These are phyloP conservation scores for Drosophila algonquin DNA, from an alignment of 2,888 invertebrate species.

Conservation along the genomic window DNA sequence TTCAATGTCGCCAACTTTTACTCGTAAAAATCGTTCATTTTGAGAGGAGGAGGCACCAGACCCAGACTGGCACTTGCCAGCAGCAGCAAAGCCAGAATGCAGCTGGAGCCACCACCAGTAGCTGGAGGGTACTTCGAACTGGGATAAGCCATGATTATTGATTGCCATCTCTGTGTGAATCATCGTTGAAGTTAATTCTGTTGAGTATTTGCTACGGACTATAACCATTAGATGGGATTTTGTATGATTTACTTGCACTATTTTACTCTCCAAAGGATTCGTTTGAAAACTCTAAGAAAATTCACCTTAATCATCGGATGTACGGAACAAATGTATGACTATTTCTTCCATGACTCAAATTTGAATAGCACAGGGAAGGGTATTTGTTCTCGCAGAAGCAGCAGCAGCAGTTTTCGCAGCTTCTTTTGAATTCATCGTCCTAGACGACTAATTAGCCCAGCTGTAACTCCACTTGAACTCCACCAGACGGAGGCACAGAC, in stretches of 20 bases:
- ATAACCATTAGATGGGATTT: too few relatives aligned
- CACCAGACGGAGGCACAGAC: conserved; percentile 6
- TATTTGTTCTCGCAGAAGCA: not conserved
- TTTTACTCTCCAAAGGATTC: too few relatives aligned
- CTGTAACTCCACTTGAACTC: conserved; percentile 36
- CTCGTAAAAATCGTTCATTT: not conserved
- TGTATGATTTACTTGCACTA: too few relatives aligned
- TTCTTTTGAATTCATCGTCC: conserved; percentile 16
- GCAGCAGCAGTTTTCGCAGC: not conserved
- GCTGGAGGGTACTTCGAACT: not conserved
- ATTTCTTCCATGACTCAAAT: not conserved
- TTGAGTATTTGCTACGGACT: not conserved
- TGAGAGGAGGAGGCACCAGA: not conserved
- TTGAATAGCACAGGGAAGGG: not conserved
- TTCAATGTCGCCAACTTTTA: conserved; percentile 55
- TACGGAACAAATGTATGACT: too few relatives aligned
- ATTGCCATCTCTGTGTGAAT: not conserved
- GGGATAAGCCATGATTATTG: not conserved
- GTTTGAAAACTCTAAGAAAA: too few relatives aligned
- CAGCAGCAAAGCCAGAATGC: not conserved
- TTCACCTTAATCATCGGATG: too few relatives aligned
- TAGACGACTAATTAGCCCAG: conserved; percentile 40
- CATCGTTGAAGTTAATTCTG: not conserved
- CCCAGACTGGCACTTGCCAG: not conserved
- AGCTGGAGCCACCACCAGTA: not conserved